These are phyloP conservation scores for Thelaira solivaga DNA, from an alignment of 2,888 invertebrate genomes.

Conservation along the genomic window DNA sequence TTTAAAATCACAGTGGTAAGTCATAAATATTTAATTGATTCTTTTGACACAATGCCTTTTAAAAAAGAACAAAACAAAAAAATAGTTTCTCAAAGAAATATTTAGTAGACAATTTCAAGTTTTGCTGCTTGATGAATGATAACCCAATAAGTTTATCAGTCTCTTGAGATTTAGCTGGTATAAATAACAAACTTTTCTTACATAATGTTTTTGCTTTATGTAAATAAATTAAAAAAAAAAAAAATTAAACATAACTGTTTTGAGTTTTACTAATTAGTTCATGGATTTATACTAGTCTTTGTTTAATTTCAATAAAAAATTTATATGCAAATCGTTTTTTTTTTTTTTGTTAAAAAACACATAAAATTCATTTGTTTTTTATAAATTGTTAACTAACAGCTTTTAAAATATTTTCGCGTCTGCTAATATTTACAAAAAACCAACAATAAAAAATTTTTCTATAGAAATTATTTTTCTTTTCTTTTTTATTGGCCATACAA, in stretches of 20 bases:
- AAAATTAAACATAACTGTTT: no score
- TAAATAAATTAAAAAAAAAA: no score
- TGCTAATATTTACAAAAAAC: not conserved
- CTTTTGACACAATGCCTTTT: not conserved
- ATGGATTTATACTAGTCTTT: no score
- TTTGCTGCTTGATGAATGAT: constrained; percentile 6
- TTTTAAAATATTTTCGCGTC: not conserved
- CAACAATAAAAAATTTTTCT: not conserved
- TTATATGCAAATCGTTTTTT: no score
- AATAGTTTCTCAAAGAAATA: no score
- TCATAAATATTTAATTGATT: constrained; percentile 50
- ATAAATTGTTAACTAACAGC: not conserved
- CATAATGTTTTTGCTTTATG: no score
- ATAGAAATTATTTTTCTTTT: not conserved
- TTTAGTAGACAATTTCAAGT: no score
- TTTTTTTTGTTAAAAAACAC: no score
- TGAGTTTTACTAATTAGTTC: no score
- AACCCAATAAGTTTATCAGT: constrained; percentile 27
- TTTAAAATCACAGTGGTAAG: not conserved
- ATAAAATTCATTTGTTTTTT: no score
- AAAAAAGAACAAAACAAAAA: not conserved
- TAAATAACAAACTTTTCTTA: no score
- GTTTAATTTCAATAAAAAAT: no score
- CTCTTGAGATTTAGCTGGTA: not conserved
- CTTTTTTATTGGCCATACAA: not conserved